Evolutionary conservation across 2,888 invertebrate genomes (phyloP).

Genomic region (Deilephila elpenor): DNA sequence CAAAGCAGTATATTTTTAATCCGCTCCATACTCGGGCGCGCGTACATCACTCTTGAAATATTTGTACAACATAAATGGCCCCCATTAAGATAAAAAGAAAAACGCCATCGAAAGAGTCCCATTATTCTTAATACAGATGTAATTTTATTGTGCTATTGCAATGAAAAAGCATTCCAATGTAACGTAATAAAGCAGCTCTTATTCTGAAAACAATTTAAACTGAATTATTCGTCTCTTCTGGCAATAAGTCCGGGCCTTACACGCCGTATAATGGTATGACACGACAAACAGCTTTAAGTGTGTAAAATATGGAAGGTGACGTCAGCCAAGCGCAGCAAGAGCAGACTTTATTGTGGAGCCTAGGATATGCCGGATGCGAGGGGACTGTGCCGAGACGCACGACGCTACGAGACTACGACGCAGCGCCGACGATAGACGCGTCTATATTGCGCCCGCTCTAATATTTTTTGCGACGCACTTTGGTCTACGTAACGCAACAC

Average conservation of each 20-base stretch:
- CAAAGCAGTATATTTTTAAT: background rate
- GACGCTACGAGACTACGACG: conserved; percentile 37
- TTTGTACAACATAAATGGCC: conserved; percentile 55
- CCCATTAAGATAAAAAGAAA: conserved; percentile 62
- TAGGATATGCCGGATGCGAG: conserved; percentile 66
- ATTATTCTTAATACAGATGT: conserved; percentile 58
- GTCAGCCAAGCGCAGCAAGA: conserved; percentile 75
- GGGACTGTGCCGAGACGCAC: conserved; percentile 49
- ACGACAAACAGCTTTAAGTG: conserved; percentile 85
- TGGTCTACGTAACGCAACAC: background rate
- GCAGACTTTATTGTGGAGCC: conserved; percentile 71
- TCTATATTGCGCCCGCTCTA: conserved; percentile 32
- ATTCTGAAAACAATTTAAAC: conserved; percentile 79
- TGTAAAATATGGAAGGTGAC: conserved; percentile 81
- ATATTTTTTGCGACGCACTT: conserved; percentile 43
- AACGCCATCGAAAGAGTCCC: conserved; percentile 55
- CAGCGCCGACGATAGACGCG: conserved; percentile 32
- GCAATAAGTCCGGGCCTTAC: conserved; percentile 80
- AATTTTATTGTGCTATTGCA: conserved; percentile 64
- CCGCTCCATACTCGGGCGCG: conserved; percentile 34
- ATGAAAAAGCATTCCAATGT: conserved; percentile 72
- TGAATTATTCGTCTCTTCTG: conserved; percentile 74
- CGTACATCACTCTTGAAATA: conserved; percentile 58
- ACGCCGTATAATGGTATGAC: conserved; percentile 83
- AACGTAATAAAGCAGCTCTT: conserved; percentile 71